Evolutionary conservation across 2,797 vertebrate genomes (phyloP).

Genomic region (Amblyopsis hoosieri): DNA sequence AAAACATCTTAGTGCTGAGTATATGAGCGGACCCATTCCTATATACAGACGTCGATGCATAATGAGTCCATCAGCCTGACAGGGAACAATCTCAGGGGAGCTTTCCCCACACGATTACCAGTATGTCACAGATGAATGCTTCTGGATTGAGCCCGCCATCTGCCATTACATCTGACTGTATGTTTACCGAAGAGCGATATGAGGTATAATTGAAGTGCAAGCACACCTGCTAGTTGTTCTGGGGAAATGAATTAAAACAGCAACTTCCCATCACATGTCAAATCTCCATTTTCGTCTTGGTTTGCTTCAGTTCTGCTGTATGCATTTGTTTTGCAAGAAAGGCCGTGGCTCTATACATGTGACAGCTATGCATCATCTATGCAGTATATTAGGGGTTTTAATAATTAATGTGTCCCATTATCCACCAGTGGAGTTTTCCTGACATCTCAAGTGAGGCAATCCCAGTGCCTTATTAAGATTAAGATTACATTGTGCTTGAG

Average conservation of each 20-base stretch:
- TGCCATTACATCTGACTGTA: slow-evolving; percentile 55
- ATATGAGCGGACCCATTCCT: slow-evolving; percentile 39
- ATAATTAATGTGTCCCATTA: slow-evolving; percentile 49
- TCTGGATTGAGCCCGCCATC: slow-evolving; percentile 62
- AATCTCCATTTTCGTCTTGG: slow-evolving; percentile 28
- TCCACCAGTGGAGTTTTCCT: slow-evolving; percentile 37
- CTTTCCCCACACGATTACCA: slow-evolving; percentile 45
- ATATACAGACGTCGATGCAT: slow-evolving; percentile 52
- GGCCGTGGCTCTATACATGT: slow-evolving; percentile 17
- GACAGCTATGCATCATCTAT: slow-evolving; percentile 36
- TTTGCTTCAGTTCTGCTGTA: slow-evolving; percentile 7
- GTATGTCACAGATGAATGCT: slow-evolving; percentile 49
- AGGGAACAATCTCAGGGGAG: slow-evolving; percentile 56
- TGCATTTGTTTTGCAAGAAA: neutral
- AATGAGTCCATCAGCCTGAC: slow-evolving; percentile 73
- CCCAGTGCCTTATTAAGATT: slow-evolving; percentile 48
- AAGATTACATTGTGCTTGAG: slow-evolving; percentile 37
- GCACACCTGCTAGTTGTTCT: slow-evolving; percentile 57
- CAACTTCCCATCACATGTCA: slow-evolving; percentile 36
- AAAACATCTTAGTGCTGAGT: slow-evolving; percentile 57
- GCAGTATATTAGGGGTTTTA: slow-evolving; percentile 37
- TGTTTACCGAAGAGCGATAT: slow-evolving; percentile 30
- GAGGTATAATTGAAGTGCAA: slow-evolving; percentile 42
- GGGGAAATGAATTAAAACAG: slow-evolving; percentile 33
- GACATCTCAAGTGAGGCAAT: slow-evolving; percentile 43